A percentile compares a stretch with the other conserved stretches of the same genome.
These are phyloP conservation scores for Pardosa pseudoannulata DNA, from an alignment of 2,888 invertebrate species.

Conservation along the genomic window DNA sequence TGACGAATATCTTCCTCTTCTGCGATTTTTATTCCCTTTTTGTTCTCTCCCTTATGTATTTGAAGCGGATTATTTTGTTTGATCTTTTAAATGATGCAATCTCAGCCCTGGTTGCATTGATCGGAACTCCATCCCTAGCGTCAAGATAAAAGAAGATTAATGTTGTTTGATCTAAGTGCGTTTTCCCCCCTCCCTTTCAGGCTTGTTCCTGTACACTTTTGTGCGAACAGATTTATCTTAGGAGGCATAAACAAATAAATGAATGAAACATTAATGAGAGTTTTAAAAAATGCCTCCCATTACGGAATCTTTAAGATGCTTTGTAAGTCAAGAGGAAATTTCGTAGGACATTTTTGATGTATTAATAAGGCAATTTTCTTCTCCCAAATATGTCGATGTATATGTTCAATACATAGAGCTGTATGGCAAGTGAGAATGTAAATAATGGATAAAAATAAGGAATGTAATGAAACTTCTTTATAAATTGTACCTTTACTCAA, in stretches of 20 bases:
- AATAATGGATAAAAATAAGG: too few species aligned
- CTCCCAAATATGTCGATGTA: too few species aligned
- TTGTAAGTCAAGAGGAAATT: too few species aligned
- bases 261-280: slow-evolving; percentile 25
- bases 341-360: too few species aligned
- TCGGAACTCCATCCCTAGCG: slow-evolving; percentile 18
- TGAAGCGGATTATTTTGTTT: slow-evolving; percentile 62
- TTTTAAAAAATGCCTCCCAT: neutral
- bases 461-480: too few species aligned
- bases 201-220: neutral
- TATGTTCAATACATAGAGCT: too few species aligned
- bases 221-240: slow-evolving; percentile 9
- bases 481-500: too few species aligned
- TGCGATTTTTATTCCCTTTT: neutral
- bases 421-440: too few species aligned
- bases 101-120: slow-evolving; percentile 35
- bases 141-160: slow-evolving; percentile 67
- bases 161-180: slow-evolving; percentile 55
- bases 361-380: too few species aligned
- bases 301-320: too few species aligned
- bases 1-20: neutral
- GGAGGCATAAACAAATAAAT: slow-evolving; percentile 11
- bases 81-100: slow-evolving; percentile 68
- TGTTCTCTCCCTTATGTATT: slow-evolving; percentile 39
- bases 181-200: neutral